Percentiles rank a stretch among this genome's conserved stretches.
Conservation (phyloP, 2,113 vertebrate species). For the Ammodramus savannarum region DNA sequence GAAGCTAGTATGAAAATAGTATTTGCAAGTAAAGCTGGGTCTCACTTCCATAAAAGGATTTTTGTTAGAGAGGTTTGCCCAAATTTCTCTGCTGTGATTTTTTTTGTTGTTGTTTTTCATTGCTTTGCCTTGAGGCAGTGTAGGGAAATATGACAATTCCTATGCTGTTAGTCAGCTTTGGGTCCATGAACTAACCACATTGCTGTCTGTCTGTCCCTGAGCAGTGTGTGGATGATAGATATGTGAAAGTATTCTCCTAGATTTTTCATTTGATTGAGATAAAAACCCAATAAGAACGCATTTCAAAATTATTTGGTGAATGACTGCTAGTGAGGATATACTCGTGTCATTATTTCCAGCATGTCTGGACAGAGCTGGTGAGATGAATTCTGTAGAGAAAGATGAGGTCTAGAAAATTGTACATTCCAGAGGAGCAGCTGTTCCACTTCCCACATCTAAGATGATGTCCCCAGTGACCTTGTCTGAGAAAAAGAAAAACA, state of each 20-base stretch:
- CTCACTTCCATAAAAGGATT: not conserved
- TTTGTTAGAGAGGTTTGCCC: not conserved
- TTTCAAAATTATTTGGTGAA: not conserved
- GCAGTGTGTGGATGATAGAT: not conserved
- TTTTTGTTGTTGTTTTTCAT: not conserved
- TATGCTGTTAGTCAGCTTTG: not conserved
- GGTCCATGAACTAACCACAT: not conserved
- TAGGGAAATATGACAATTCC: not conserved
- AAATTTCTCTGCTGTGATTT: not conserved
- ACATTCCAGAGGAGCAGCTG: rapidly evolving
- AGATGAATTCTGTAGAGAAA: not conserved
- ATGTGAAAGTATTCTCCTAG: not conserved
- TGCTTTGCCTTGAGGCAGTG: not conserved
- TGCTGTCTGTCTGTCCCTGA: not conserved
- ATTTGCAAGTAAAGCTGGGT: not conserved
- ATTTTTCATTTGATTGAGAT: not conserved
- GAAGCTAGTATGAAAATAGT: not conserved
- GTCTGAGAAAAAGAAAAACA: not conserved
- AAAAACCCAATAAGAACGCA: not conserved
- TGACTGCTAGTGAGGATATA: not conserved
- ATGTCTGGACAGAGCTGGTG: not conserved
- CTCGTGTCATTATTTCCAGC: not conserved
- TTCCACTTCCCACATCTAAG: not conserved
- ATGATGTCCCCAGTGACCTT: not conserved
- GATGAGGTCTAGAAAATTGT: not conserved